Evolutionary conservation across 1,140 invertebrate genomes (phyloP).

Genomic region (Babylonia areolata): DNA sequence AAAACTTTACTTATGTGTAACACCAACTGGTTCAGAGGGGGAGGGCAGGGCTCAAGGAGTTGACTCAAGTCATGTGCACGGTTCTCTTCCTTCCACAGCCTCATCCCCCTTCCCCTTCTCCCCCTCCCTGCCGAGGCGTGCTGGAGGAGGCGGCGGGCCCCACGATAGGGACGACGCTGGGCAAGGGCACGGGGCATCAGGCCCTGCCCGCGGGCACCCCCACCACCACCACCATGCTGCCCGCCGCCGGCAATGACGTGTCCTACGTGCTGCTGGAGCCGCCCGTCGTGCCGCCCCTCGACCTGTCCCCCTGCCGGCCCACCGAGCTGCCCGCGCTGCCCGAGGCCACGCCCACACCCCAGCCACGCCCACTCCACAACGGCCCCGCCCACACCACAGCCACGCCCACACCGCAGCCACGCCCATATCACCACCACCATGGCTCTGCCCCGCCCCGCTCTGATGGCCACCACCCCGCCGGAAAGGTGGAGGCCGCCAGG

Average conservation of each 20-base stretch:
- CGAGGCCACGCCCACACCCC: background rate
- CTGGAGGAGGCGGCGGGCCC: background rate
- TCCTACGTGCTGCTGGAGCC: constrained; percentile 18
- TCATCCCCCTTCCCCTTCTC: background rate
- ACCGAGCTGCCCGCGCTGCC: background rate
- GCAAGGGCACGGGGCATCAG: background rate
- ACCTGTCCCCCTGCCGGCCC: constrained; percentile 8
- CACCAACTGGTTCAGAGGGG: too few relatives aligned
- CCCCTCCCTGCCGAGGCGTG: background rate
- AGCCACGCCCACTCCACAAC: background rate
- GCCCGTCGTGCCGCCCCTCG: constrained; percentile 8
- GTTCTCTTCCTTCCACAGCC: background rate
- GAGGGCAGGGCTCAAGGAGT: too few relatives aligned
- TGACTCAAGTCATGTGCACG: too few relatives aligned
- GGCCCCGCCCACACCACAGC: too few relatives aligned
- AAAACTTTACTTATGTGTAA: too few relatives aligned
- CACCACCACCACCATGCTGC: background rate
- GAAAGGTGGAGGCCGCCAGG: background rate
- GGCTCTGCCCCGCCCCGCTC: too few relatives aligned
- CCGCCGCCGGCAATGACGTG: background rate
- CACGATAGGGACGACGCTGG: constrained; percentile 18
- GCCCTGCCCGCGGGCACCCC: background rate
- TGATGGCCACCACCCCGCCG: too few relatives aligned
- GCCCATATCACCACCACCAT: too few relatives aligned
- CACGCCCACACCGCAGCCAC: too few relatives aligned